Evolutionary conservation across 1,140 invertebrate species (phyloP), one percentile per base, ranked within the genome.

Genomic region (Papilio polytes): DNA sequence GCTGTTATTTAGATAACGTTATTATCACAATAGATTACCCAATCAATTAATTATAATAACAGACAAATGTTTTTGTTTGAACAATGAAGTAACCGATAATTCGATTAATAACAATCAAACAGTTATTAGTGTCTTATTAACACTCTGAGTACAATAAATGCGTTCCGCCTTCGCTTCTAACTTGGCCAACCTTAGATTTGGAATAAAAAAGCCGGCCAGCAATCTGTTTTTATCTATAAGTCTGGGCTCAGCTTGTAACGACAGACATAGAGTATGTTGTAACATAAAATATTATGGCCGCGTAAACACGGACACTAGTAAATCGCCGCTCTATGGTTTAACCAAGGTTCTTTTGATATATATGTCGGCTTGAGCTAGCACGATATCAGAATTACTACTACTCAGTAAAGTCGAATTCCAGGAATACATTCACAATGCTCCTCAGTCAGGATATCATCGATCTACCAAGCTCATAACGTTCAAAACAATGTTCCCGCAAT

Each of bases 161-260:
- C 36, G 36, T 41, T 41, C 0, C 13, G 13, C 26, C 4, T 70
- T 70, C 63, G 26, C 26, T 15, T 70, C 18, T 70, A 70, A 70
- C 63, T 70, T 70, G 63, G 63, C 1, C 59, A 70, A 15, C 15
- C 3, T 15, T 18, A 70, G 26, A 70, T 36, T 31, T 31, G 22
- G 12, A 70, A 66, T 31, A 66, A 70, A 70, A 70, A 70, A 70
- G n/a, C 63, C 15, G 63, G 12, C 26, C 63, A 31, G 63, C 63
- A 70, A 70, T 70, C 63, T 70, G 63, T 31, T 31, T 70, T 36
- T 70, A 70, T 70, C 26, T 70, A 70, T 70, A 15, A 70, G 63
- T 31, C 63, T 70, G 26, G 26, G 63, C 63, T 70, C 63, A 36
- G 63, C 63, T 70, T 36, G 63, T 70, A 70, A 63, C 59, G 20